A percentile compares a stretch with the other conserved stretches of the same genome.
These are phyloP conservation scores for Caenorhabditis imperialis DNA, from an alignment of 2,888 invertebrate genomes.

Conservation along the genomic window DNA sequence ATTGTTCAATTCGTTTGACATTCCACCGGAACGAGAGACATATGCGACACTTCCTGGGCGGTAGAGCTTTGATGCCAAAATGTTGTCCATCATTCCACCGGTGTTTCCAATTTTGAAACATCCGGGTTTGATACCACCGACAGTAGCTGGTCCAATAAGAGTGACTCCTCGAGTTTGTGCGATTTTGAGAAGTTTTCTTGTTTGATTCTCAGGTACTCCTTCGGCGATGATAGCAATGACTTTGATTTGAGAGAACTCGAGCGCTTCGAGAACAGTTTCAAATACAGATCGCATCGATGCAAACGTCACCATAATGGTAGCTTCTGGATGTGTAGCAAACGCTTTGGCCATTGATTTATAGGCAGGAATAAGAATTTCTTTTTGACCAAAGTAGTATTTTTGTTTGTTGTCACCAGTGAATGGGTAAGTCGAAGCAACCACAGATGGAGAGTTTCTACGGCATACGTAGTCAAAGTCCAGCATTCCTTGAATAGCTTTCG, in stretches of 20 bases:
- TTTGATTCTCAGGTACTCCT: slow-evolving; percentile 98
- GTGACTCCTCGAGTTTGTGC: slow-evolving; percentile 86
- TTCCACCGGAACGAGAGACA: slow-evolving; percentile 97
- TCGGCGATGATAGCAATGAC: slow-evolving; percentile 98
- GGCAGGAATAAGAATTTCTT: slow-evolving; percentile 82
- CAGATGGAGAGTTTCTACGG: slow-evolving; percentile 87
- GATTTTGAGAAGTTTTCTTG: slow-evolving; percentile 87
- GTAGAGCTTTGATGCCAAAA: slow-evolving; percentile 95
- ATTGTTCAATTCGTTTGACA: slow-evolving; percentile 99
- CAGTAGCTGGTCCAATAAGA: slow-evolving; percentile 85
- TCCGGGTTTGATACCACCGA: slow-evolving; percentile 97
- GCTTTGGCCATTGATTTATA: slow-evolving; percentile 98
- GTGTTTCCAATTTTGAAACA: slow-evolving; percentile 98
- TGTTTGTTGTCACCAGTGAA: slow-evolving; percentile 96
- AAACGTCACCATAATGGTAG: slow-evolving; percentile 94
- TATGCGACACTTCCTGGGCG: slow-evolving; percentile 96
- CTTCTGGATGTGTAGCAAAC: slow-evolving; percentile 93
- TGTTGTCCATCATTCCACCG: slow-evolving; percentile 99
- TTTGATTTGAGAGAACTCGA: slow-evolving; percentile 88
- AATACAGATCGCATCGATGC: slow-evolving; percentile 97
- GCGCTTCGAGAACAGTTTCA: slow-evolving; percentile 94
- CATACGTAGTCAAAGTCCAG: slow-evolving; percentile 96
- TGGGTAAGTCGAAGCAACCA: slow-evolving; percentile 97
- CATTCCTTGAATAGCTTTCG: slow-evolving; percentile 95
- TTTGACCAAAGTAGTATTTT: slow-evolving; percentile 99